Conservation (phyloP, 2,113 vertebrate species). For the Trichechus manatus region DNA sequence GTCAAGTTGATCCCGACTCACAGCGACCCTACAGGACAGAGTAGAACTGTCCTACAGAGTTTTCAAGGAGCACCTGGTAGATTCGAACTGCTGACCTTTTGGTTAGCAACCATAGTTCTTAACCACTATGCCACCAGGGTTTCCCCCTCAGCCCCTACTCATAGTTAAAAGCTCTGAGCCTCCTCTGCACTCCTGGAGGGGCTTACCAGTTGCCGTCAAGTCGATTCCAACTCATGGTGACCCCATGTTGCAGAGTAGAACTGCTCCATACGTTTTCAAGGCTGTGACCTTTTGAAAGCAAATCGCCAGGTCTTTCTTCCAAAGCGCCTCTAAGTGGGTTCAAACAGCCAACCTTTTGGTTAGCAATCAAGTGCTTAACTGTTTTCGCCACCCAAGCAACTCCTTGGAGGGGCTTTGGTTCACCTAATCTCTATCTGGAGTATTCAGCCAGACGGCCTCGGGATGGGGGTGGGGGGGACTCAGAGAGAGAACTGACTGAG, state of each 20-base stretch:
- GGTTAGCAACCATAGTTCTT: too few species aligned
- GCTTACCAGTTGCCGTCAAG: neutral
- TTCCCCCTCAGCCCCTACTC: neutral
- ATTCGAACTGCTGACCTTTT: too few species aligned
- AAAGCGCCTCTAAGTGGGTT: neutral
- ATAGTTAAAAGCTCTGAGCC: slow-evolving; percentile 88
- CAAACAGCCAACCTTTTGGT: neutral
- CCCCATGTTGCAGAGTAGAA: neutral
- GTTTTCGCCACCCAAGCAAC: too few species aligned
- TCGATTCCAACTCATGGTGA: neutral
- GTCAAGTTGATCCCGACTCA: too few species aligned
- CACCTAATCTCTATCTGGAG: slow-evolving; percentile 90
- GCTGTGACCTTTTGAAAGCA: neutral
- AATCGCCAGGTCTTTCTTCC: neutral
- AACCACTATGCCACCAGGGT: too few species aligned
- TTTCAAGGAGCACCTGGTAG: too few species aligned
- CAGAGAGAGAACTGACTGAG: neutral
- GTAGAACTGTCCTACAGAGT: too few species aligned
- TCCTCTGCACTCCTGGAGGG: slow-evolving; percentile 73
- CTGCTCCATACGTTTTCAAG: neutral
- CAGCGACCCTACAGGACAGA: too few species aligned
- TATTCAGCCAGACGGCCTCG: slow-evolving; percentile 89
- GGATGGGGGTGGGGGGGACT: neutral
- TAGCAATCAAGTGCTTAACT: too few species aligned
- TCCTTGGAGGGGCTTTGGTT: slow-evolving; percentile 84